Base-by-base conservation (phyloP, 2,113 vertebrate species). In the Nothocercus julius region DNA sequence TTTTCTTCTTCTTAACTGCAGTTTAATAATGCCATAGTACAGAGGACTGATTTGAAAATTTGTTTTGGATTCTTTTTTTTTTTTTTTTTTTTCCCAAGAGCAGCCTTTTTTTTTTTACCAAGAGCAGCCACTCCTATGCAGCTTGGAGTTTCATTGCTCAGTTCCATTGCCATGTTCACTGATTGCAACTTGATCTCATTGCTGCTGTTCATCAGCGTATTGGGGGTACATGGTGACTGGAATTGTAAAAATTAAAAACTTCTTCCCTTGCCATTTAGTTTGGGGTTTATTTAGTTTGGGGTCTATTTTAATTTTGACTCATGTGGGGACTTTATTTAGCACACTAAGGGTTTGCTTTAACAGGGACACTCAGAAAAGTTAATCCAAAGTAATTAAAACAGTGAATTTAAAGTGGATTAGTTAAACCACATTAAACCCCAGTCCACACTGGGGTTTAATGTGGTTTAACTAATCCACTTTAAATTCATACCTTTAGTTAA, bases 401-500 rank as follows among this genome's bases (percentile, higher is more conserved):
- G 87, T 91, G 95, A 97, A 96, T 97, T 96, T 97, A 95, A 96
- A 97, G 94, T 97, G 94, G 94, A 97, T 97, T 97, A 97, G 95
- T 96, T 97, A 97, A 96, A 96, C 96, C 95, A 93, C 91, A 96
- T 95, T 97, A 97, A 94, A 95, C 94, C 92, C 89, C 92, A 94
- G 89, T 96, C 0, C 0, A 0, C 0, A 96, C 81, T 76, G 95
- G 96, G 87, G 93, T 96, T 95, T 96, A 96, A 96, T 96, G 92
- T 93, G 93, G 95, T 97, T 94, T 97, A 95, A 96, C 96, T 97
- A 96, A 97, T 97, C 95, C 96, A 97, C 95, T 95, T 97, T 97
- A 97, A 96, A 97, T 97, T 97, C 94, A 96, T 95, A 97, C 96
- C 96, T 96, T 97, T 96, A 94, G 94, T 94, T 97, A 95, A 96